Conservation (phyloP, 2,888 invertebrate species). For the Drosophila mulleri region DNA sequence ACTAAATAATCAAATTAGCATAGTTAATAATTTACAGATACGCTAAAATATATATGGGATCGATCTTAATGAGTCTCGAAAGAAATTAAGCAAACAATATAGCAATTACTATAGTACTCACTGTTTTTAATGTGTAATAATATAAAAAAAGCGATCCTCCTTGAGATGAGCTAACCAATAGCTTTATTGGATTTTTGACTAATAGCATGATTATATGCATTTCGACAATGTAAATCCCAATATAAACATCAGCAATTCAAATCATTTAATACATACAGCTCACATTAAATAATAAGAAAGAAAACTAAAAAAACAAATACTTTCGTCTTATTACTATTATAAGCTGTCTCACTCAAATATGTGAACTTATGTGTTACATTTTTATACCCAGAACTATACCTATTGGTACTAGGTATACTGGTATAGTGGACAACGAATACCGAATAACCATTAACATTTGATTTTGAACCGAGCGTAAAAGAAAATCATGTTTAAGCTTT, state of each 20-base stretch:
- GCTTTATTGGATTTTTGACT: background rate
- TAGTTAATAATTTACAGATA: background rate
- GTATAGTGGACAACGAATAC: background rate
- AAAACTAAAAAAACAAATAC: too few species aligned
- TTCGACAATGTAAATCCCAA: background rate
- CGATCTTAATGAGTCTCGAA: background rate
- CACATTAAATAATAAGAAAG: too few species aligned
- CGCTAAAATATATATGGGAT: background rate
- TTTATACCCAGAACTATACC: background rate
- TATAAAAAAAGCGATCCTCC: background rate
- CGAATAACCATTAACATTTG: too few species aligned
- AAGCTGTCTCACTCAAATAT: too few species aligned
- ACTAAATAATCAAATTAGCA: background rate
- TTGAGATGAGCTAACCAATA: background rate
- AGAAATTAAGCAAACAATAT: background rate
- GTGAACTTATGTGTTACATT: too few species aligned
- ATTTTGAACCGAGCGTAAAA: too few species aligned
- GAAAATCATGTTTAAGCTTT: too few species aligned
- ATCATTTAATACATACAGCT: background rate
- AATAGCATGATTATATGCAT: background rate
- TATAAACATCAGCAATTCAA: background rate
- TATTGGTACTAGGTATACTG: background rate
- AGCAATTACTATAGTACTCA: background rate
- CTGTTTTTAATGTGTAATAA: background rate
- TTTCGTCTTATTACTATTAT: too few species aligned